phyloP scores from a whole-genome alignment of 2,888 invertebrate species.

The Chrysotoxum bicinctum region DNA sequence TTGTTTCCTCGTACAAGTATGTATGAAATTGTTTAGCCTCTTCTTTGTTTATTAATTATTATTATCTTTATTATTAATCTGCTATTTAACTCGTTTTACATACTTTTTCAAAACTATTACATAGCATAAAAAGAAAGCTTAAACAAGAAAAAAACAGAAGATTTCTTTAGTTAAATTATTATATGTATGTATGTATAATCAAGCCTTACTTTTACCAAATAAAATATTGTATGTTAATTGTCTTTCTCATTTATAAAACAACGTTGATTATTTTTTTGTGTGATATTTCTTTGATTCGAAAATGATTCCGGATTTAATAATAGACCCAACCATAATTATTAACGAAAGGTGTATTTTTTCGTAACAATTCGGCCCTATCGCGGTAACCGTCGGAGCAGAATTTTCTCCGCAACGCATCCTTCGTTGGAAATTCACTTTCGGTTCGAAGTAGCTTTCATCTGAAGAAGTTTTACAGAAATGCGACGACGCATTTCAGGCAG shows the following conservation, averaged over 20 bases:
- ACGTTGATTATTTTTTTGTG: neutral
- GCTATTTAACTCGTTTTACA: slow-evolving; percentile 48
- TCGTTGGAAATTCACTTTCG: too few relatives aligned
- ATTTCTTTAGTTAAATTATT: slow-evolving; percentile 69
- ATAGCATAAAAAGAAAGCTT: slow-evolving; percentile 31
- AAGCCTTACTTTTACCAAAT: slow-evolving; percentile 73
- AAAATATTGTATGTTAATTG: slow-evolving; percentile 71
- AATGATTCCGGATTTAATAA: too few relatives aligned
- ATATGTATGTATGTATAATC: slow-evolving; percentile 62
- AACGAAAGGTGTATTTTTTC: too few relatives aligned
- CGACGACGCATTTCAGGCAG: too few relatives aligned
- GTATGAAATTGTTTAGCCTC: slow-evolving; percentile 48
- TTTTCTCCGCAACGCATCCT: too few relatives aligned
- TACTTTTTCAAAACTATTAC: slow-evolving; percentile 53
- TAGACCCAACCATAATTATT: too few relatives aligned
- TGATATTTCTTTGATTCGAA: too few relatives aligned
- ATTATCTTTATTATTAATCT: slow-evolving; percentile 40
- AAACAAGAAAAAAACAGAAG: slow-evolving; percentile 27
- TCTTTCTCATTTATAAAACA: slow-evolving; percentile 63
- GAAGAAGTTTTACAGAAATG: too few relatives aligned
- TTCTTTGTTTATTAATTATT: slow-evolving; percentile 52
- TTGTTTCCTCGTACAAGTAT: slow-evolving; percentile 44
- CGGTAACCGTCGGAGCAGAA: too few relatives aligned
- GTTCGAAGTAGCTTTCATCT: too few relatives aligned
- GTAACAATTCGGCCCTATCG: too few relatives aligned